Base-by-base conservation (phyloP, 64 coral and sea anemone genomes). In the Pocillopora verrucosa region DNA sequence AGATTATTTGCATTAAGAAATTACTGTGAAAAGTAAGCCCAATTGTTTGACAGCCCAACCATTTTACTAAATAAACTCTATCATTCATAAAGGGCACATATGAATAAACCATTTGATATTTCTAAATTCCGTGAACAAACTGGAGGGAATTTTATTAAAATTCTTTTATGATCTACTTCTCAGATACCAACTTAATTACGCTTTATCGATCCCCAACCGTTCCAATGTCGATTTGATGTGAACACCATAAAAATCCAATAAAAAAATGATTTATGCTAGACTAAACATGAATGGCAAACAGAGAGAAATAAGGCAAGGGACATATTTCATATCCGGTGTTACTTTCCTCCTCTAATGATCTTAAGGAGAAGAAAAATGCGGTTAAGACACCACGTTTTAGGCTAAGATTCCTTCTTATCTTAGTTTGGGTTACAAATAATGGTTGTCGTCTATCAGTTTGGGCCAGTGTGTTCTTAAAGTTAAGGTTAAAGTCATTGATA, bases 241-340 rank as follows among this genome's bases (percentile, higher is more conserved):
- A n/a, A 80, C 61, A 80, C 78, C 78, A 61, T 80, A 62, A 80
- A 59, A 63, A 36, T 59, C 24, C 61, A 80, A 61, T 61, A 17
- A 62, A 17, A 35, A 22, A 26, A 80, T 59, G 35, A 24, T 16
- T 61, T 12, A 26, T 24, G 26, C 11, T 26, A 22, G 60, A 67
- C 61, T 59, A 61, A 17, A 61, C 51, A n/a, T 3, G 24, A 69
- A 69, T n/a, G 20, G 63, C 63, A 16, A 19, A 5, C 16, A 13
- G 37, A 41, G 36, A 36, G 16, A 61, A 41, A 38, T 26, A 10
- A 14, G 61, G 45, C 60, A 20, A 34, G 34, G 80, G 35, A 62
- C 5, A 22, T 67, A 38, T 62, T 83, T 83, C 34, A 45, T 67
- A 65, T 83, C 80, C 80, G 80, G 80, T 65, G n/a, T 20, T 10